phyloP scores from a whole-genome alignment of 2,797 vertebrate species.

The Cossypha dichroa region DNA sequence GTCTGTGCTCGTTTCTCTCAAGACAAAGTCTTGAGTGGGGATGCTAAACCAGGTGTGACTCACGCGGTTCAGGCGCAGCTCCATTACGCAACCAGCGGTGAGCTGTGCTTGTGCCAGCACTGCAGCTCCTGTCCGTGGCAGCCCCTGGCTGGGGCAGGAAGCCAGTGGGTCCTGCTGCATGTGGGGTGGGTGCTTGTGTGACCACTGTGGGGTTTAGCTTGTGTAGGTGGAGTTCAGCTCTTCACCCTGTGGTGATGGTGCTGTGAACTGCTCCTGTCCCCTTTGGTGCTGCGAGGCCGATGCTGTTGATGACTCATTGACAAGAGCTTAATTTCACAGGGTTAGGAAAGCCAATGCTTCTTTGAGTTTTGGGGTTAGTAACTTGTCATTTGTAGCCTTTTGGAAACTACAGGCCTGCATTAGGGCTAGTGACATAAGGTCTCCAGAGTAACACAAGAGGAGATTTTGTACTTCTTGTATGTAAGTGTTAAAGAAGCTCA shows the following conservation, averaged over 20 bases:
- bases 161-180: not conserved
- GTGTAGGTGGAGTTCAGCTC: not conserved
- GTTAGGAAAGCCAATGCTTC: not conserved
- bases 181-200: not conserved
- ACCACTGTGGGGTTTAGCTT: not conserved
- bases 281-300: not conserved
- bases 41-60: accelerated
- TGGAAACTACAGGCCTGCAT: not conserved
- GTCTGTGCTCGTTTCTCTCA: not conserved
- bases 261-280: not conserved
- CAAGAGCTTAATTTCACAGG: not conserved
- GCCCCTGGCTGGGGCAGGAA: not conserved
- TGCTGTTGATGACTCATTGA: not conserved
- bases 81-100: accelerated
- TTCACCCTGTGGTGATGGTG: accelerated
- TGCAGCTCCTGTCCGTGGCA: not conserved
- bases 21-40: not conserved
- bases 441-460: not conserved
- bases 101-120: accelerated
- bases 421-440: not conserved
- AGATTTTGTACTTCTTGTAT: not conserved
- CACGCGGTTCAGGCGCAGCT: not conserved
- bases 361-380: not conserved
- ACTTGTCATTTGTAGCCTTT: not conserved
- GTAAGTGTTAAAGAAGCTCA: not conserved